These are phyloP conservation scores for Lithodes maja DNA, from an alignment of 2,888 invertebrate genomes.

Conservation along the genomic window DNA sequence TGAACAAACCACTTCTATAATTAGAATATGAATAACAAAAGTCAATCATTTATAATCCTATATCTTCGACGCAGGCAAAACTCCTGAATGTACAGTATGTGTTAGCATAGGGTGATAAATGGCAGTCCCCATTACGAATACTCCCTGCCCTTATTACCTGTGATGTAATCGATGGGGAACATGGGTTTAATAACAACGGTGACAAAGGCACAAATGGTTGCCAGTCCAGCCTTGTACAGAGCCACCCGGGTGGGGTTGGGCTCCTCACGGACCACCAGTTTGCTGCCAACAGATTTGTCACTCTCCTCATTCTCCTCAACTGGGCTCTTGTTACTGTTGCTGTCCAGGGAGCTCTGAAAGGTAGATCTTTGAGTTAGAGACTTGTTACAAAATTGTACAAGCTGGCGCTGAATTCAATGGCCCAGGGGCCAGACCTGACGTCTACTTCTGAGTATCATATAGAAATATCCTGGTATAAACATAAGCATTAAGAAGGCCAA, in stretches of 20 bases:
- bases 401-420: not conserved
- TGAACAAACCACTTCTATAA: no score
- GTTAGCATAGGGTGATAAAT: no score
- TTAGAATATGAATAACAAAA: no score
- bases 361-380: not conserved
- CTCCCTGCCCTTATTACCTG: slow-evolving; percentile 23
- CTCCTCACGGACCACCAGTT: slow-evolving; percentile 30
- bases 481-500: no score
- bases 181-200: slow-evolving; percentile 51
- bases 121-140: no score
- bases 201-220: slow-evolving; percentile 50
- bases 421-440: no score
- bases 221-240: slow-evolving; percentile 49
- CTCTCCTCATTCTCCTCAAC: slow-evolving; percentile 19
- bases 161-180: slow-evolving; percentile 53
- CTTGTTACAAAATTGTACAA: not conserved
- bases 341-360: slow-evolving; percentile 44
- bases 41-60: no score
- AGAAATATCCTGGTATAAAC: no score
- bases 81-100: no score
- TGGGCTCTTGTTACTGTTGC: slow-evolving; percentile 58
- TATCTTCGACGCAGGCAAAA: no score
- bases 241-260: slow-evolving; percentile 51
- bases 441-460: no score
- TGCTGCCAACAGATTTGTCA: not conserved